These are phyloP conservation scores for Serrognathus titanus DNA, from an alignment of 2,888 invertebrate genomes.

Conservation along the genomic window DNA sequence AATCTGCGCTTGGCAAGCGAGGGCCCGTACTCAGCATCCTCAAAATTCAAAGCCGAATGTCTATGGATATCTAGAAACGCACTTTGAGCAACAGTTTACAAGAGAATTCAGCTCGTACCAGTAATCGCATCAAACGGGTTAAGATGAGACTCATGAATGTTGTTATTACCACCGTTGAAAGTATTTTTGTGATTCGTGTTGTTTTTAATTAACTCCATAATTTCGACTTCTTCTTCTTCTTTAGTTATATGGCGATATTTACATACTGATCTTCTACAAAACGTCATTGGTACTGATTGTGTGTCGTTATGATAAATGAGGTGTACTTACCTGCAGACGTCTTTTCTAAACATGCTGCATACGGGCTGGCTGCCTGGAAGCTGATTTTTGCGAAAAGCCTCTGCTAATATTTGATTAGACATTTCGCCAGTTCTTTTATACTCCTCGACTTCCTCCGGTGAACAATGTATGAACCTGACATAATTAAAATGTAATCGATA, in stretches of 20 bases:
- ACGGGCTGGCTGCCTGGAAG: slow-evolving; percentile 48
- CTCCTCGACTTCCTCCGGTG: slow-evolving; percentile 71
- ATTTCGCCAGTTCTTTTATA: slow-evolving; percentile 71
- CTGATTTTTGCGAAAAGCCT: slow-evolving; percentile 48
- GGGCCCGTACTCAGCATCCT: slow-evolving; percentile 43
- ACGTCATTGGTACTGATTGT: too few species aligned
- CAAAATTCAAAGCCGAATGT: slow-evolving; percentile 34
- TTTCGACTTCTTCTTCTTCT: slow-evolving; percentile 47
- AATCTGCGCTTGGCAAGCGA: slow-evolving; percentile 44
- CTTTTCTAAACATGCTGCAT: slow-evolving; percentile 54
- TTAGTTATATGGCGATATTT: slow-evolving; percentile 46
- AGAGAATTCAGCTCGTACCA: background rate
- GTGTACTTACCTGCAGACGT: slow-evolving; percentile 46
- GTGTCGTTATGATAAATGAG: too few species aligned
- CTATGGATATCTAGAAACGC: slow-evolving; percentile 21
- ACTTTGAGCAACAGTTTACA: too few species aligned
- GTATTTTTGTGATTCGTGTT: slow-evolving; percentile 26
- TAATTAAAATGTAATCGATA: background rate
- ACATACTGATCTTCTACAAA: slow-evolving; percentile 36
- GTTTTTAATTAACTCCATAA: slow-evolving; percentile 41
- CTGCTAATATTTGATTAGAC: slow-evolving; percentile 55
- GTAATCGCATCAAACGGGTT: slow-evolving; percentile 9
- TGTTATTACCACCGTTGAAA: slow-evolving; percentile 13
- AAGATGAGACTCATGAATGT: slow-evolving; percentile 11
- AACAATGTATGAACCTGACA: slow-evolving; percentile 70